Evolutionary conservation across 2,113 vertebrate genomes (phyloP).

Genomic region (Todiramphus chloris): DNA sequence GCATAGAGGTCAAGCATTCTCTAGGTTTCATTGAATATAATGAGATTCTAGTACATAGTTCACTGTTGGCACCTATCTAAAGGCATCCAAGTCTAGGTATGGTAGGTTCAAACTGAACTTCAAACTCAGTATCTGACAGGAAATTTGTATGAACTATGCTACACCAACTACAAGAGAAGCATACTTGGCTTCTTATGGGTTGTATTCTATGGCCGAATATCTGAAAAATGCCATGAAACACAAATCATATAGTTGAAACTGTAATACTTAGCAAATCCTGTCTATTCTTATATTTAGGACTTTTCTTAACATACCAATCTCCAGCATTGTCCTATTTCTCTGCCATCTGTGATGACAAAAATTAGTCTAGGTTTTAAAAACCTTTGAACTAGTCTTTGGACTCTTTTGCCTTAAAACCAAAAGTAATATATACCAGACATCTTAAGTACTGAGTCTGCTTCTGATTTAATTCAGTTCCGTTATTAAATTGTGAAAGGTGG

Average conservation of each 20-base stretch:
- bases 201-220: no score
- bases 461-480: not conserved
- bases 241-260: not conserved
- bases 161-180: no score
- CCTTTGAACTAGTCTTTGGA: not conserved
- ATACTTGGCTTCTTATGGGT: no score
- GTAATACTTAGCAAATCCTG: not conserved
- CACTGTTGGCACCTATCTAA: no score
- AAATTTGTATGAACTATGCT: no score
- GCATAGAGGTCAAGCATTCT: fast-evolving
- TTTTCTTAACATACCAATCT: not conserved
- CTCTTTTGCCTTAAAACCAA: not conserved
- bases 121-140: no score
- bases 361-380: not conserved
- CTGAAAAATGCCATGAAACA: not conserved
- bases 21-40: not conserved
- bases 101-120: no score
- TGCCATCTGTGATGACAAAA: not conserved
- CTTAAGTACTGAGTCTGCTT: not conserved
- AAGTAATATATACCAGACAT: not conserved
- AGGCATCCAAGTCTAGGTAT: no score
- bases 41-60: not conserved
- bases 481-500: not conserved
- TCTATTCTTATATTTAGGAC: not conserved
- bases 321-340: not conserved